Evolutionary conservation across 2,888 invertebrate genomes (phyloP), one percentile per base, ranked within the genome.

Genomic region (Acanthosepion esculentum): DNA sequence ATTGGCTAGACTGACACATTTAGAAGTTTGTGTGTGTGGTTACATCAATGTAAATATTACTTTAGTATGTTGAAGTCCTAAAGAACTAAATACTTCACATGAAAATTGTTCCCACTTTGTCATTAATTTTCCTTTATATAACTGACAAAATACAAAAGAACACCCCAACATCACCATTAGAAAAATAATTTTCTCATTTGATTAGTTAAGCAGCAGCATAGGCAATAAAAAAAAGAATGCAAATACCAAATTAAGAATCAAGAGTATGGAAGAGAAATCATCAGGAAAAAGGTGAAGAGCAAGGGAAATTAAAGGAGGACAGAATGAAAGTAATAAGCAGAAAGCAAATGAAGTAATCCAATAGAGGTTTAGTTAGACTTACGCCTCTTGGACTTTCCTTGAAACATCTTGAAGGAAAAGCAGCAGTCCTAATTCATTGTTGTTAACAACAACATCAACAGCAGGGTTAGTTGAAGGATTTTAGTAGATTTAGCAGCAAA

Each of bases 371-470:
- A 50, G 48, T 93, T 93, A 93, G n/a, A 93, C 92, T 93, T 93
- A 93, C 92, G 48, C 92, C 92, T 93, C 53, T 93, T 93, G n/a
- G 92, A 93, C 92, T 93, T 93, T 93, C 7, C 50, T 93, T 93
- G 92, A 93, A 53, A 93, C 92, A 93, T 93, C 92, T 93, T 93
- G 92, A 53, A 93, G 53, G 92, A 93, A 93, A 93, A 50, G 92
- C 92, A 50, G 50, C 50, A 29, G 92, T 93, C 53, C 50, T 93
- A 93, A 93, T 93, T 93, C 92, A 93, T 93, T 93, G 78, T 78
- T n/a, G 78, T 78, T n/a, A 33, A n/a, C n/a, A 78, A 78, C 78
- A 78, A 78, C 78, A 78, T 78, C 78, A n/a, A 78, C 78, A 78
- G 78, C 78, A 93, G 53, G 53, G 33, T 48, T 53, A 93, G 92